Conservation (phyloP, 2,113 vertebrate genomes). For the Equus quagga region DNA sequence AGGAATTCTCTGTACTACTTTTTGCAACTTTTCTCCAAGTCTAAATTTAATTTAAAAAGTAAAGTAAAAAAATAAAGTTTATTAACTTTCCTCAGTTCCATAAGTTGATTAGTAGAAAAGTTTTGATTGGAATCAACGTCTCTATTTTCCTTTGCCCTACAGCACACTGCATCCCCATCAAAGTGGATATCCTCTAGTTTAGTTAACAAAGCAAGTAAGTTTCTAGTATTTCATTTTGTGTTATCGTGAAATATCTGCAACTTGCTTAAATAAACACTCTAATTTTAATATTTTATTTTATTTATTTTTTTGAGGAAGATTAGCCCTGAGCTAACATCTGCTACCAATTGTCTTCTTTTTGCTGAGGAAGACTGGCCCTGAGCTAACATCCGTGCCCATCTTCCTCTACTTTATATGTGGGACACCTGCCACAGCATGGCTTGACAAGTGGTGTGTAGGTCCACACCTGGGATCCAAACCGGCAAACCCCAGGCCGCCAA, state of each 20-base stretch:
- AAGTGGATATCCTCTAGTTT: background rate
- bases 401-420: too few relatives aligned
- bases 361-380: too few relatives aligned
- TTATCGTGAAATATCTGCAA: background rate
- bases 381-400: too few relatives aligned
- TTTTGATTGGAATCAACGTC: background rate
- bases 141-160: background rate
- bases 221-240: background rate
- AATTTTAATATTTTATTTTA: background rate
- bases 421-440: too few relatives aligned
- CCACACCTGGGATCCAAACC: too few relatives aligned
- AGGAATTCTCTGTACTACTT: background rate
- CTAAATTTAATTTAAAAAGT: constrained; percentile 12
- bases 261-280: background rate
- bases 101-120: background rate
- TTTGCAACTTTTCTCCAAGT: background rate
- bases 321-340: too few relatives aligned
- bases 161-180: background rate
- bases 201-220: background rate
- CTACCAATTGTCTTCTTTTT: too few relatives aligned
- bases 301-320: too few relatives aligned
- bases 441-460: too few relatives aligned
- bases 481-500: too few relatives aligned
- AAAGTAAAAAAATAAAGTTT: background rate
- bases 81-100: background rate